Percentiles rank a stretch among this genome's conserved stretches.
These are phyloP conservation scores for Staurois parvus DNA, from an alignment of 2,797 vertebrate genomes.

Conservation along the genomic window DNA sequence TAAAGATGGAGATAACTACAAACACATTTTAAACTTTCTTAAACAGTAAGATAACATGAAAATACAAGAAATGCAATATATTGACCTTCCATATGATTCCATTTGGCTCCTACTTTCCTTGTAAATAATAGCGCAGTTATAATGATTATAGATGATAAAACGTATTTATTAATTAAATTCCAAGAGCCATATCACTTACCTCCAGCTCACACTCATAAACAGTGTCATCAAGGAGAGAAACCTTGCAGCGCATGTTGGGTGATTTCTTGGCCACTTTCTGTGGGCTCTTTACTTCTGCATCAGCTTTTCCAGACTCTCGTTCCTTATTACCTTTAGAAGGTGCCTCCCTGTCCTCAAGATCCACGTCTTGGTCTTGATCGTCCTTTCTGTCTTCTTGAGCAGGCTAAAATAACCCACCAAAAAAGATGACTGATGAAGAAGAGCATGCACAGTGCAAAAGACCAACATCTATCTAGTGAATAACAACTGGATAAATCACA, in stretches of 20 bases:
- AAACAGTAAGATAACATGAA: too few species aligned
- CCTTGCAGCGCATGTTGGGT: constrained; percentile 89
- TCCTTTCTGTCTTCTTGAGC: constrained; percentile 85
- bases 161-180: neutral
- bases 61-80: too few species aligned
- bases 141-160: too few species aligned
- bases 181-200: constrained; percentile 74
- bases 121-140: too few species aligned
- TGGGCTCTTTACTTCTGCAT: constrained; percentile 77
- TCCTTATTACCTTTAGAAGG: constrained; percentile 68
- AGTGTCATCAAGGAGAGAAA: constrained; percentile 90
- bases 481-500: too few species aligned
- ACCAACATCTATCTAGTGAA: too few species aligned
- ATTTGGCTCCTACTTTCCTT: too few species aligned
- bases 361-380: constrained; percentile 73
- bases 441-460: neutral
- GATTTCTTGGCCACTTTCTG: constrained; percentile 80
- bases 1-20: too few species aligned
- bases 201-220: constrained; percentile 92
- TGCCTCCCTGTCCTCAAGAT: constrained; percentile 72
- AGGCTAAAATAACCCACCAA: constrained; percentile 71
- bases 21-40: too few species aligned
- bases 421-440: neutral
- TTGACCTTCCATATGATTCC: too few species aligned
- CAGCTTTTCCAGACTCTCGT: constrained; percentile 73